Evolutionary conservation across 2,888 invertebrate genomes (phyloP), one percentile per base, ranked within the genome.

Genomic region (Sabatieria punctata): DNA sequence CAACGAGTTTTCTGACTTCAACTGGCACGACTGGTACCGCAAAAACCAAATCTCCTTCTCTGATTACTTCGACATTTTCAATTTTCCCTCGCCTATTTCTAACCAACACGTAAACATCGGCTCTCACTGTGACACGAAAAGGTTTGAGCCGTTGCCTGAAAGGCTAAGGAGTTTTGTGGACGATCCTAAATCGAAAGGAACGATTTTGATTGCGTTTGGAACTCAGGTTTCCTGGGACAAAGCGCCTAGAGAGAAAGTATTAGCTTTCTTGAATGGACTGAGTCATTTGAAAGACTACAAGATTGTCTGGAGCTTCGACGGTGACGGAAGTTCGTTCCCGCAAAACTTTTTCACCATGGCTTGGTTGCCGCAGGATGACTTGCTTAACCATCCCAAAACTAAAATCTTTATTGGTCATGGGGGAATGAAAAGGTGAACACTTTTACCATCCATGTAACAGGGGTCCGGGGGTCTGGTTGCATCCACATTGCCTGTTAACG

Each of bases 381-480:
- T 55, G n/a, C 45, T 55, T 8, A 35, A 41, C n/a, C 51, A 55
- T 45, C 24, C 36, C 6, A 52, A 45, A n/a, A 55, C 56, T 1
- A 23, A 30, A 15, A 19, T 44, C 21, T 55, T 51, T 37, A 27
- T 54, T 18, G 48, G 51, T 6, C 55, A 55, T 44, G 56, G 50
- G 4, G 55, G 55, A 41, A 46, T 57, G 11, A 55, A 55, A 36
- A 56, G 53, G 54, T 52, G 19, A n/a, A n/a, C n/a, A n/a, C n/a
- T n/a, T n/a, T n/a, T n/a, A n/a, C n/a, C n/a, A n/a, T n/a, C n/a
- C n/a, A n/a, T n/a, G n/a, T n/a, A n/a, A n/a, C n/a, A n/a, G n/a
- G n/a, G n/a, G n/a, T n/a, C n/a, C n/a, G n/a, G n/a, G n/a, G n/a
- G n/a, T n/a, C n/a, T n/a, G n/a, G n/a, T n/a, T n/a, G n/a, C n/a